A percentile compares a stretch with the other conserved stretches of the same genome.
These are phyloP conservation scores for Podarcis cretensis DNA, from an alignment of 2,113 vertebrate species.

Conservation along the genomic window DNA sequence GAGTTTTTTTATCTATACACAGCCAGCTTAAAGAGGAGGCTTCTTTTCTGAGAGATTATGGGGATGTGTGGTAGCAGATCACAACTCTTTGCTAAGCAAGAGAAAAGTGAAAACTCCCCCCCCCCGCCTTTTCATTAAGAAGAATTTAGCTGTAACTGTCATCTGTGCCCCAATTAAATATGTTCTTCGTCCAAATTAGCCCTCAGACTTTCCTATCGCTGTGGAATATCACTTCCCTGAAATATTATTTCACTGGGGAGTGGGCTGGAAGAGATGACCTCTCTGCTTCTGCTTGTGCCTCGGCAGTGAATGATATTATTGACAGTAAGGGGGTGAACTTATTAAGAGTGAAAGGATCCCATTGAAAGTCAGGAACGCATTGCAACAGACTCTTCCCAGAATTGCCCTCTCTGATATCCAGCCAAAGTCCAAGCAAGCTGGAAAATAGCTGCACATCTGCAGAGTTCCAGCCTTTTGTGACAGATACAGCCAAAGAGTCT, in stretches of 20 bases:
- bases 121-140: background rate
- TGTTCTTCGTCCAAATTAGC: slow-evolving; percentile 21
- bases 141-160: slow-evolving; percentile 15
- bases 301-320: slow-evolving; percentile 22
- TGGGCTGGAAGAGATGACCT: slow-evolving; percentile 20
- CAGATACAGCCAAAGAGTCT: background rate
- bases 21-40: background rate
- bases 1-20: background rate
- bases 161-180: slow-evolving; percentile 21
- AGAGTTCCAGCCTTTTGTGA: background rate
- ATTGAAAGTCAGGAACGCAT: slow-evolving; percentile 1
- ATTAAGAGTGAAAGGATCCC: slow-evolving; percentile 24
- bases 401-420: background rate
- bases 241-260: slow-evolving; percentile 17
- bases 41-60: background rate
- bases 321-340: slow-evolving; percentile 18
- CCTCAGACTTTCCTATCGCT: slow-evolving; percentile 8
- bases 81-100: background rate
- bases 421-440: background rate
- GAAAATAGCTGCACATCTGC: background rate
- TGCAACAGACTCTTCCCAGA: slow-evolving; percentile 14
- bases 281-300: background rate
- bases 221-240: slow-evolving; percentile 13
- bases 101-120: background rate
- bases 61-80: background rate